Evolutionary conservation across 2,888 invertebrate genomes (phyloP).

Genomic region (Lycaena phlaeas): DNA sequence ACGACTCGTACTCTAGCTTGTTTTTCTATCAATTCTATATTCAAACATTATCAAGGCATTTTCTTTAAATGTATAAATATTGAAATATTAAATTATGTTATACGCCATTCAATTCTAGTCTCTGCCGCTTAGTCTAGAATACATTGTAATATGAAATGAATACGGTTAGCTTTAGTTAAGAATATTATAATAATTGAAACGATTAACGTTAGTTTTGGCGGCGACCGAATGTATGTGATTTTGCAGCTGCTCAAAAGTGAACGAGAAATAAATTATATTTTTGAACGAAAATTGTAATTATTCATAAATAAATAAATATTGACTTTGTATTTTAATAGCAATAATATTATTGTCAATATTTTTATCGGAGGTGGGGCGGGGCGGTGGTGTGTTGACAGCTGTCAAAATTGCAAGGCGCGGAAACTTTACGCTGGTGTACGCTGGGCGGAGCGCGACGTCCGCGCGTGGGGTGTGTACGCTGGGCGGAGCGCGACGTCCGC

Average conservation of each 20-base stretch:
- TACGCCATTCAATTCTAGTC: slow-evolving; percentile 66
- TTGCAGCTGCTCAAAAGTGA: slow-evolving; percentile 1
- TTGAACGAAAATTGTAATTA: slow-evolving; percentile 4
- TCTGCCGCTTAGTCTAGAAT: slow-evolving; percentile 49
- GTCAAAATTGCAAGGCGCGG: slow-evolving; percentile 18
- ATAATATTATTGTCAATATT: background rate
- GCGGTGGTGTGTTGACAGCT: slow-evolving; percentile 20
- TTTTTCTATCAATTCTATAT: no score
- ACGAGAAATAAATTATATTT: slow-evolving; percentile 3
- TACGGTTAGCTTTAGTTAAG: slow-evolving; percentile 8
- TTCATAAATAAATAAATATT: slow-evolving; percentile 3
- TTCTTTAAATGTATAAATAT: slow-evolving; percentile 28
- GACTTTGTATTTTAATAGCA: slow-evolving; percentile 7
- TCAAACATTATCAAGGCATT: slow-evolving; percentile 22
- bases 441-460: slow-evolving; percentile 3
- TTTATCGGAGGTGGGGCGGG: slow-evolving; percentile 22
- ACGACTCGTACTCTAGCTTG: no score
- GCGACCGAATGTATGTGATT: slow-evolving; percentile 3
- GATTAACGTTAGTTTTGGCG: slow-evolving; percentile 25
- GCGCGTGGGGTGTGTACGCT: slow-evolving; percentile 21
- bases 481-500: slow-evolving; percentile 19
- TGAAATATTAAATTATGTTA: slow-evolving; percentile 40
- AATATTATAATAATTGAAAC: slow-evolving; percentile 19
- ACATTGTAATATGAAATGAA: slow-evolving; percentile 3
- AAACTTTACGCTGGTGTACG: slow-evolving; percentile 9